These are phyloP conservation scores for Nephrotoma flavescens DNA, from an alignment of 2,888 invertebrate species.

Conservation along the genomic window DNA sequence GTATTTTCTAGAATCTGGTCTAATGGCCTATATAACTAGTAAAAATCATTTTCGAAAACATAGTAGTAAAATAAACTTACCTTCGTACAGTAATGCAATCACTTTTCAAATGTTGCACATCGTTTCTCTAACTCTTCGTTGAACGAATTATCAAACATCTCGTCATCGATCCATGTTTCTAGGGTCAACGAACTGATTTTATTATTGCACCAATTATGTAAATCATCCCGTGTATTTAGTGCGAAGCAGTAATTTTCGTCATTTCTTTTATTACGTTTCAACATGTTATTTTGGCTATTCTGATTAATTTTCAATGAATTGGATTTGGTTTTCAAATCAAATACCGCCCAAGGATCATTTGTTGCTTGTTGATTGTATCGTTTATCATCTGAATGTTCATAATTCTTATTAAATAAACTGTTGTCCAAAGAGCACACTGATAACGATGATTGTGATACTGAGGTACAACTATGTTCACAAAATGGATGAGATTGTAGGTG, in stretches of 20 bases:
- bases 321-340: neutral
- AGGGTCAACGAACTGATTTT: slow-evolving; percentile 25
- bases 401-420: neutral
- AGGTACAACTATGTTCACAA: neutral
- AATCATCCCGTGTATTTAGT: neutral
- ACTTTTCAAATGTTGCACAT: slow-evolving; percentile 10
- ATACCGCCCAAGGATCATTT: neutral
- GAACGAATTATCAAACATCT: slow-evolving; percentile 19
- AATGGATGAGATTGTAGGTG: neutral
- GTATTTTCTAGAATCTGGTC: too few relatives aligned
- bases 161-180: slow-evolving; percentile 31
- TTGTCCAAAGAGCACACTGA: neutral
- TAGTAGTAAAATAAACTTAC: neutral
- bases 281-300: neutral
- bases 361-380: neutral
- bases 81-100: neutral
- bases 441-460: neutral
- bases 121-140: slow-evolving; percentile 18
- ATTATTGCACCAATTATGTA: neutral
- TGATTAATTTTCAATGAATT: neutral
- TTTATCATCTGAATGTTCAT: neutral
- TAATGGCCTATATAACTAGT: too few relatives aligned
- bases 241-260: neutral
- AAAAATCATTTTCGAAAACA: too few relatives aligned
- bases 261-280: neutral